Base-by-base conservation (phyloP, 2,113 vertebrate genomes). In the Misgurnus anguillicaudatus region DNA sequence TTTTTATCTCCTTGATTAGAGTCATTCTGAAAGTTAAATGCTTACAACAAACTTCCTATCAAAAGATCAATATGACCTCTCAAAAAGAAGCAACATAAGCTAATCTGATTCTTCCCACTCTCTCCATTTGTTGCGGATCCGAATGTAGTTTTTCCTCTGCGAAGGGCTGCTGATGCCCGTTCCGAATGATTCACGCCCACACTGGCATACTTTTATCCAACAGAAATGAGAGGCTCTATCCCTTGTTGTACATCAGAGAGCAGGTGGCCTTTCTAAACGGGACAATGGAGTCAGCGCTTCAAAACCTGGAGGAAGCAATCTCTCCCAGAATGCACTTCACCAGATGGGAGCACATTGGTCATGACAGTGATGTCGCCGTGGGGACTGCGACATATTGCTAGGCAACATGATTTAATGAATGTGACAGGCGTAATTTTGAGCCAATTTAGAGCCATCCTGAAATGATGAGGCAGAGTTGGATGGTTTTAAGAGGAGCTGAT, bases 351-450 rank as follows among this genome's bases (percentile, higher is more conserved):
- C 66, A 81, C 78, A 80, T 78, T 79, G 85, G 76, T 48, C 71
- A 82, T 39, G 76, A 72, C 62, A 10, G 70, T 55, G 83, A 86
- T 80, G 84, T 84, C 63, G 79, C 85, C 84, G 83, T 51, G 62
- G 89, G 84, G 84, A 88, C 65, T 53, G 70, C 39, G 3, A 85
- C 66, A 16, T 82, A 31, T 79, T 16, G 61, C 82, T 76, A 84
- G 71, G 78, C 79, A 83, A 86, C 87, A 82, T 86, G 86, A 88
- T 87, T 85, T 85, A 86, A 86, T 82, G 84, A 86, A 87, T 83
- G 83, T 88, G 86, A 90, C 87, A 87, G 84, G 63, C 80, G 82
- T 85, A 69, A 75, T 85, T 86, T 83, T 81, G 61, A 77, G 79
- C 80, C 84, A 87, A 90, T 89, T 77, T 88, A 87, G 86, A 87